phyloP scores from a whole-genome alignment of 1,140 invertebrate genomes.

The Polypedilum pembai region DNA sequence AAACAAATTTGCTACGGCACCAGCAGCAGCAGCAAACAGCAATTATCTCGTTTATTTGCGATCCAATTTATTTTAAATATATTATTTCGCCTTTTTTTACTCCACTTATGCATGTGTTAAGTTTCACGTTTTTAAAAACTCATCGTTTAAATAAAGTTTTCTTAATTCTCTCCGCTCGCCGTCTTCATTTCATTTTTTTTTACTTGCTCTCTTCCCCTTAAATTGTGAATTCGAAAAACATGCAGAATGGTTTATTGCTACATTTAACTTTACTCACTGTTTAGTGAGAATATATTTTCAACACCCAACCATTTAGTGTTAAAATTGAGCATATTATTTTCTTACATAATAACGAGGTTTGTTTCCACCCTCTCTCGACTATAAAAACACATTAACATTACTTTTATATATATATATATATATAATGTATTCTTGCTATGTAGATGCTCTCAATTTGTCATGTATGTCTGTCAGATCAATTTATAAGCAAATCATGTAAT shows the following conservation, averaged over 20 bases:
- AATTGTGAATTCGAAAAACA: conserved; percentile 7
- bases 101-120: conserved; percentile 17
- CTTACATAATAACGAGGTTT: conserved; percentile 7
- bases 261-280: conserved; percentile 15
- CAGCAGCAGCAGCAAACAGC: neutral
- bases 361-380: neutral
- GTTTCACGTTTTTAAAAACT: conserved; percentile 2
- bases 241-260: conserved; percentile 17
- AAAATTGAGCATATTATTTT: conserved; percentile 16
- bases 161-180: neutral
- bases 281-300: conserved; percentile 14
- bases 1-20: conserved; percentile 24
- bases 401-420: too few species aligned
- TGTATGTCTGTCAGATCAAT: conserved; percentile 10
- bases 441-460: conserved; percentile 17
- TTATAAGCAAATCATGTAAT: neutral
- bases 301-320: conserved; percentile 16
- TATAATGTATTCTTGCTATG: neutral
- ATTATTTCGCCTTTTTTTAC: neutral
- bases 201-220: conserved; percentile 2
- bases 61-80: conserved; percentile 20
- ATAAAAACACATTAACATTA: too few species aligned
- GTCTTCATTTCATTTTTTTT: neutral
- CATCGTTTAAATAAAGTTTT: too few species aligned
- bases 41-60: conserved; percentile 28